phyloP scores from a whole-genome alignment of 2,888 invertebrate species.

The Euplexia lucipara region DNA sequence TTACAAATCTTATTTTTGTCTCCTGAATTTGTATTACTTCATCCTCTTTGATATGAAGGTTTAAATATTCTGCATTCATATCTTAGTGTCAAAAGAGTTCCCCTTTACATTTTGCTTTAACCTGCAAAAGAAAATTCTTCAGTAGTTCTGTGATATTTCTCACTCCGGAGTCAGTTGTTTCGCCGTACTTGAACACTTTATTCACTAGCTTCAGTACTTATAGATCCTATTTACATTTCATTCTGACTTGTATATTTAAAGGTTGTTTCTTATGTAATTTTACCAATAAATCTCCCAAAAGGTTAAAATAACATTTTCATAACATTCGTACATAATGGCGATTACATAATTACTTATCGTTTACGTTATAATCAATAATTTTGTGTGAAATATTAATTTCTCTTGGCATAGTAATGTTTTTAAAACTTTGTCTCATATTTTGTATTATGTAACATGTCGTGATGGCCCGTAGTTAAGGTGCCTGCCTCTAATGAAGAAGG shows the following conservation, averaged over 20 bases:
- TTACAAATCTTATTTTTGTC: background rate
- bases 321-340: conserved; percentile 10
- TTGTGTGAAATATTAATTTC: conserved; percentile 12
- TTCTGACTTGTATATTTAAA: conserved; percentile 38
- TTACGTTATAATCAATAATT: conserved; percentile 9
- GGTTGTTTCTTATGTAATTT: conserved; percentile 11
- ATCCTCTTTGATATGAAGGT: background rate
- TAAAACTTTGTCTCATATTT: too few relatives aligned
- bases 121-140: conserved; percentile 46
- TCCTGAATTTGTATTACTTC: background rate
- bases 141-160: conserved; percentile 61
- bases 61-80: conserved; percentile 13
- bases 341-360: background rate
- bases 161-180: conserved; percentile 62
- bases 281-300: conserved; percentile 8
- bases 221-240: conserved; percentile 61
- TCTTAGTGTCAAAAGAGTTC: conserved; percentile 47
- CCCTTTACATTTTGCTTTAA: conserved; percentile 41
- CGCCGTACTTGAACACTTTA: conserved; percentile 69
- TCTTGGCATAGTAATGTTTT: too few relatives aligned
- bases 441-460: too few relatives aligned
- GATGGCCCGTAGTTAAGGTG: too few relatives aligned
- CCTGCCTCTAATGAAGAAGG: too few relatives aligned
- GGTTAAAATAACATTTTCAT: conserved; percentile 20
- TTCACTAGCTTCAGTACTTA: conserved; percentile 66